These are phyloP conservation scores for Lacanobia oleracea DNA, from an alignment of 2,888 invertebrate species.

Conservation along the genomic window DNA sequence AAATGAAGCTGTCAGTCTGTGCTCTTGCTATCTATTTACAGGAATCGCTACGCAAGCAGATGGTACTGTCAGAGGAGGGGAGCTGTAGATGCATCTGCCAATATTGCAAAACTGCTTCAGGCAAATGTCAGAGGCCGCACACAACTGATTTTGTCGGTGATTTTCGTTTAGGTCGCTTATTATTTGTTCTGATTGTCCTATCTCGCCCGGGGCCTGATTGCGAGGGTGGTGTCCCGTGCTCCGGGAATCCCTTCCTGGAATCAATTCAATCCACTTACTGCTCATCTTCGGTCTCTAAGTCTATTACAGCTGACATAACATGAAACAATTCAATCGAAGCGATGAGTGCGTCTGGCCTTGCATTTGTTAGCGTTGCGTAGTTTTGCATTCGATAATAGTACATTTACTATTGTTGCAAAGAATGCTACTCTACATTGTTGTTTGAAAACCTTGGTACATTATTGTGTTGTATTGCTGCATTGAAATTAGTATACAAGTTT, in stretches of 20 bases:
- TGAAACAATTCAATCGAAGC: conserved; percentile 17
- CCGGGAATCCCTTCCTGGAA: conserved; percentile 13
- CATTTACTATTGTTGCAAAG: conserved; percentile 16
- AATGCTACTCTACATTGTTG: conserved; percentile 4
- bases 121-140: neutral
- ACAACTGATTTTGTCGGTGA: conserved; percentile 11
- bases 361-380: conserved; percentile 10
- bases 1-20: conserved; percentile 10
- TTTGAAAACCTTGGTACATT: neutral
- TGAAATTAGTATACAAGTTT: neutral
- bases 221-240: neutral
- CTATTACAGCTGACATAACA: conserved; percentile 16
- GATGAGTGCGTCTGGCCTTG: neutral
- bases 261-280: conserved; percentile 32
- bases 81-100: neutral
- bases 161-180: conserved; percentile 17
- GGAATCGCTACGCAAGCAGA: neutral
- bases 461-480: neutral
- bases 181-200: conserved; percentile 28
- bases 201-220: conserved; percentile 36
- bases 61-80: too few relatives aligned
- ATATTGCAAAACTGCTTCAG: neutral
- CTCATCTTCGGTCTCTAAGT: conserved; percentile 4
- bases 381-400: conserved; percentile 2
- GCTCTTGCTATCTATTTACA: neutral